A percentile compares a stretch with the other conserved stretches of the same genome.
These are phyloP conservation scores for Chlamydotis undulata DNA, from an alignment of 2,113 vertebrate genomes.

Conservation along the genomic window DNA sequence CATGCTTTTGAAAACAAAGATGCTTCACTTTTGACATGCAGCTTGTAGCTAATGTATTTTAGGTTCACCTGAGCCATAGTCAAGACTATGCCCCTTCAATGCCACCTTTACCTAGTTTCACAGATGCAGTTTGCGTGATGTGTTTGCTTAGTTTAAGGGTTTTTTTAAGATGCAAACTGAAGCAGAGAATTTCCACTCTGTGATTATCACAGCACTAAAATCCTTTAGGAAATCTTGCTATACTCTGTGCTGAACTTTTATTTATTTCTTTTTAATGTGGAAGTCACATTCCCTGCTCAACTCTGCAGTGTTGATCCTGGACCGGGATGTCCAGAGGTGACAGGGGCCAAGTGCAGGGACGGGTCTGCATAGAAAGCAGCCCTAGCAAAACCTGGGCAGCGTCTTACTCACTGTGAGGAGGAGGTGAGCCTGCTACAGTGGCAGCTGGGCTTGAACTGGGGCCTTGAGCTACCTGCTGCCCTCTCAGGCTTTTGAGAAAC, in stretches of 20 bases:
- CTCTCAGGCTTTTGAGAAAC: neutral
- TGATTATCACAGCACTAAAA: neutral
- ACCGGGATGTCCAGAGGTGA: neutral
- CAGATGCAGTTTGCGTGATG: neutral
- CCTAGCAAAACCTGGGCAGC: neutral
- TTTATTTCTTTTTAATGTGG: neutral
- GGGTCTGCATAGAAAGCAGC: neutral
- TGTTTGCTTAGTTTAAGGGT: neutral
- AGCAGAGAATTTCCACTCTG: neutral
- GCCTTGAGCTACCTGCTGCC: neutral
- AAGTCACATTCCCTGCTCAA: neutral
- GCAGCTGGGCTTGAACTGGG: neutral
- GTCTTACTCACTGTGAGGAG: neutral
- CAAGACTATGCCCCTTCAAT: neutral
- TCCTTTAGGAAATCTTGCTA: neutral
- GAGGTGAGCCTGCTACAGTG: neutral
- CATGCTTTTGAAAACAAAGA: neutral
- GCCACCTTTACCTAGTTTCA: neutral
- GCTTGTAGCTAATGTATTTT: neutral
- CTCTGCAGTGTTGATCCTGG: neutral
- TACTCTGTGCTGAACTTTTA: constrained; percentile 6
- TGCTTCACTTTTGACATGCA: neutral
- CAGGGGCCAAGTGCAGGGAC: neutral
- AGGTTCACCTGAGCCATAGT: neutral
- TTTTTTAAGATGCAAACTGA: neutral